Evolutionary conservation across 1,140 invertebrate species (phyloP), one percentile per base, ranked within the genome.

Genomic region (Grapholita molesta): DNA sequence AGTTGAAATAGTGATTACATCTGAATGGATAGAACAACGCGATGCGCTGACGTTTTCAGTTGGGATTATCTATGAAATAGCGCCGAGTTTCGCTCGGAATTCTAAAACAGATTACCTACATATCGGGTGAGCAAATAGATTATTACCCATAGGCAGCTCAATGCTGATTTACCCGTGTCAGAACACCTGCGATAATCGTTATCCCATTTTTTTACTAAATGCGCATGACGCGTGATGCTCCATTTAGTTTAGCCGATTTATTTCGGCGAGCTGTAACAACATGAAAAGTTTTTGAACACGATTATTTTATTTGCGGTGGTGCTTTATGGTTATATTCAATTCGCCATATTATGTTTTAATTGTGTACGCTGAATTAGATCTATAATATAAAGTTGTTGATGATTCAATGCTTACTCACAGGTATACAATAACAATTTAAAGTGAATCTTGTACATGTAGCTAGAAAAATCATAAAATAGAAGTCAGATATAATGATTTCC

Each of bases 21-120:
- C 24, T 1, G 21, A 25, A 55, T 55, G 24, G 2, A 55, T 53
- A 23, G 53, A 9, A 61, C 42, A 52, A 15, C 28, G 12, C 25
- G 28, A 61, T 30, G 55, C 30, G 55, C 28, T 61, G 55, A 61
- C 55, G 55, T 12, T 23, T 15, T 30, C 55, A 61, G 24, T 30
- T 15, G 24, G n/a, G 55, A 61, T 61, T 61, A 61, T 15, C 55
- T 30, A n/a, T 30, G 55, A 28, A 61, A 61, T 61, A 61, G 7
- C 55, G 55, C 7, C n/a, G 24, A 25, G 30, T 61, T 61, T n/a
- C 7, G 25, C 24, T 61, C 55, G 25, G 11, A 61, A 61, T 61
- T 61, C 28, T 61, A 28, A 61, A 61, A 61, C 55, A 11, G 53
- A 25, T 28, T 25, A 61, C 15, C 8, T 48, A 28, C 55, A 61